Conservation (phyloP, 2,888 invertebrate genomes). For the Gerosis bhagava region DNA sequence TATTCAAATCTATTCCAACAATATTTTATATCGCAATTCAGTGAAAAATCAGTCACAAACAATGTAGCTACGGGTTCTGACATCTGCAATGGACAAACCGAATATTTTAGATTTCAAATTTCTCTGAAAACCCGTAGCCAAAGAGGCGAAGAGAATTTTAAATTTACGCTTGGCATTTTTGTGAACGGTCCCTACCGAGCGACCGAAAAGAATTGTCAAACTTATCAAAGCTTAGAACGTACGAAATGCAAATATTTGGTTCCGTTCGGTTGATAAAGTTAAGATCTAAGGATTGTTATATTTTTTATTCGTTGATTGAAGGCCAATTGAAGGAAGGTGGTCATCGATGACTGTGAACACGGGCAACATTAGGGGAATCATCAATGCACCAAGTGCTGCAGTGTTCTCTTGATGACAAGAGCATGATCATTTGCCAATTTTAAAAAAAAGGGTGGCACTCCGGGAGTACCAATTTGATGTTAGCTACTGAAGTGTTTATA, state of each 20-base stretch:
- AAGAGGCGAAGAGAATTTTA: conserved; percentile 22
- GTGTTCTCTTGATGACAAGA: no score
- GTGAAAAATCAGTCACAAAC: conserved; percentile 15
- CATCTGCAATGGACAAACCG: conserved; percentile 24
- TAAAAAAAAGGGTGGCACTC: no score
- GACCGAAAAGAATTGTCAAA: conserved; percentile 17
- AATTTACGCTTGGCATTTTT: conserved; percentile 24
- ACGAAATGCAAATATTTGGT: conserved; percentile 15
- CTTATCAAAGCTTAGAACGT: conserved; percentile 16
- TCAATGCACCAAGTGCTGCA: no score
- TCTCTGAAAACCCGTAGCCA: conserved; percentile 15
- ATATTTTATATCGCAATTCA: no score
- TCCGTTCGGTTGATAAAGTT: not conserved
- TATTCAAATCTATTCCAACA: no score
- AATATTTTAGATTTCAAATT: conserved; percentile 24
- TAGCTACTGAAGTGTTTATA: no score
- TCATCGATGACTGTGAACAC: no score
- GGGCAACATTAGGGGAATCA: no score
- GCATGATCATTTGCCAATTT: no score
- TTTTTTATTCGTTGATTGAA: no score
- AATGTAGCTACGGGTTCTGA: conserved; percentile 21
- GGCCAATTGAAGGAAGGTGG: no score
- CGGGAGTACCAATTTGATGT: no score
- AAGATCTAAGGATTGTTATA: not conserved
- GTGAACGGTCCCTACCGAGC: conserved; percentile 6